Conservation (phyloP, 2,888 invertebrate species). For the Philopedon plagiatum region DNA sequence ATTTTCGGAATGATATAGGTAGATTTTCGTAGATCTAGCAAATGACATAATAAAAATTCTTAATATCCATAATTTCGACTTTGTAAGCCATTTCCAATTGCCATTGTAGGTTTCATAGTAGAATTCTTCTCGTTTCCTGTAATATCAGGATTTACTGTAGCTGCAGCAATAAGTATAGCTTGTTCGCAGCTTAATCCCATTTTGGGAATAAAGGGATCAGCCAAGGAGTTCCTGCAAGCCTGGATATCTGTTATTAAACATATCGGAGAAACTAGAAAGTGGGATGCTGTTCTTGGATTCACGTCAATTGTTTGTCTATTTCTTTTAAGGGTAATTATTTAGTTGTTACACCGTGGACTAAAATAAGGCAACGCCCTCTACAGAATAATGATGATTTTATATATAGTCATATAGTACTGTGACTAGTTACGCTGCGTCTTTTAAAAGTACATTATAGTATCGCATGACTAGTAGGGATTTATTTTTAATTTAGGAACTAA, state of each 20-base stretch:
- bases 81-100: too few species aligned
- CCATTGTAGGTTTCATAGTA: conserved; percentile 78
- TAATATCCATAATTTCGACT: too few species aligned
- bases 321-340: conserved; percentile 76
- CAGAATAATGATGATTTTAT: too few species aligned
- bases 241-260: conserved; percentile 75
- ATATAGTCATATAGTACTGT: too few species aligned
- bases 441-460: too few species aligned
- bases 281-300: conserved; percentile 80
- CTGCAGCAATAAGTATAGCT: conserved; percentile 88
- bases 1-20: too few species aligned
- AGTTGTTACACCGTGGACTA: too few species aligned
- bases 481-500: conserved; percentile 70
- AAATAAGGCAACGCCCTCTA: too few species aligned
- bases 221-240: conserved; percentile 77
- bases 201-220: conserved; percentile 76
- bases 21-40: too few species aligned
- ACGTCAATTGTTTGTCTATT: conserved; percentile 75
- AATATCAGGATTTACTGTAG: conserved; percentile 87
- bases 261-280: conserved; percentile 74
- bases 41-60: too few species aligned
- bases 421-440: too few species aligned
- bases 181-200: conserved; percentile 84
- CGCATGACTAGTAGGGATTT: not conserved
- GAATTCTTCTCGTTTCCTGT: conserved; percentile 91